A percentile compares a stretch with the other conserved stretches of the same genome.
phyloP scores from a whole-genome alignment of 2,113 vertebrate genomes.

The Elephantulus edwardii region DNA sequence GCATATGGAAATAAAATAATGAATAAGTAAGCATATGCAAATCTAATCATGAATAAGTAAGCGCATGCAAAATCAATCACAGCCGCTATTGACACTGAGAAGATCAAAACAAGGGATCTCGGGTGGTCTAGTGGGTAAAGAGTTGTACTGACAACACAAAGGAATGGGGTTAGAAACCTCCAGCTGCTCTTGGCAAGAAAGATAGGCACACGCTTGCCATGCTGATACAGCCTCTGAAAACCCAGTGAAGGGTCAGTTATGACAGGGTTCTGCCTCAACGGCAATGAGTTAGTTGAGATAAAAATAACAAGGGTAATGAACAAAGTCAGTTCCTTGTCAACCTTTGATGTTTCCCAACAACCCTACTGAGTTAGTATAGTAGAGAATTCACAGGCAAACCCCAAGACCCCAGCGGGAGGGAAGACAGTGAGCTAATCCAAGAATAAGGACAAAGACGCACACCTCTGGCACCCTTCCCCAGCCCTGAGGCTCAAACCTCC shows the following conservation, averaged over 20 bases:
- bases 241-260: too few relatives aligned
- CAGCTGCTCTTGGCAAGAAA: too few relatives aligned
- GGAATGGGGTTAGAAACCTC: too few relatives aligned
- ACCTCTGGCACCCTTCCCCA: background rate
- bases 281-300: too few relatives aligned
- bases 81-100: background rate
- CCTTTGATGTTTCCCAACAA: background rate
- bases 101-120: conserved; percentile 46
- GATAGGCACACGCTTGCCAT: too few relatives aligned
- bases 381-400: background rate
- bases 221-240: too few relatives aligned
- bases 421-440: background rate
- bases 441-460: conserved; percentile 6
- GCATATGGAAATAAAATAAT: too few relatives aligned
- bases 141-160: too few relatives aligned
- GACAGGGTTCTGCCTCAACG: too few relatives aligned
- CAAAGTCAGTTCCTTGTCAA: background rate
- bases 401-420: rapidly evolving
- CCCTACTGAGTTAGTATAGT: background rate
- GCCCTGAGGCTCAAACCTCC: background rate
- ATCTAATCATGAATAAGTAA: too few relatives aligned
- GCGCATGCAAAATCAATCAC: conserved; percentile 22
- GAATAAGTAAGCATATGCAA: too few relatives aligned
- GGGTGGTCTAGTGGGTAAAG: too few relatives aligned
- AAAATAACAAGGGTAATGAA: background rate